Percentiles rank a stretch among this genome's conserved stretches.
phyloP scores from a whole-genome alignment of 2,113 vertebrate species.

The Proterorhinus semilunaris region DNA sequence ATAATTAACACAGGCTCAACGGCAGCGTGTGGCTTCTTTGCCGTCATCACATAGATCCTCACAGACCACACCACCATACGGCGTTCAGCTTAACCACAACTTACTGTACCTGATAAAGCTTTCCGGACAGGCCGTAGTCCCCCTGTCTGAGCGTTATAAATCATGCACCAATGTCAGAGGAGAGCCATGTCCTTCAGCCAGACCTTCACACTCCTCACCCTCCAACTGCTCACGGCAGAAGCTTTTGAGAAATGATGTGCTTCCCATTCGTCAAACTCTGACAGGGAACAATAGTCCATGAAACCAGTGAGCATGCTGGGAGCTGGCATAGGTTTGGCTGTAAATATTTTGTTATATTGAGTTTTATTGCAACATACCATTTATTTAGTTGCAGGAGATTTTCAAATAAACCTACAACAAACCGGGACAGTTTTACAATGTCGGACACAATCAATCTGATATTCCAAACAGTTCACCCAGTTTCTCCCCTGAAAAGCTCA shows the following conservation, averaged over 20 bases:
- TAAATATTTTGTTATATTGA: background rate
- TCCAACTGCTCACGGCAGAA: background rate
- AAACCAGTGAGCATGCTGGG: slow-evolving; percentile 8
- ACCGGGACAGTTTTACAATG: background rate
- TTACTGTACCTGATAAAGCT: slow-evolving; percentile 31
- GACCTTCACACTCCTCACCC: slow-evolving; percentile 53
- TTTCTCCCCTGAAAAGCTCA: background rate
- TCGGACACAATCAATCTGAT: background rate
- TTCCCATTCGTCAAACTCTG: slow-evolving; percentile 49
- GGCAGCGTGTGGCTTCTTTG: slow-evolving; percentile 22
- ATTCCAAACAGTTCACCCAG: too few relatives aligned
- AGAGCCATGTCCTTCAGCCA: slow-evolving; percentile 50
- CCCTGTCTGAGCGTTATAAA: slow-evolving; percentile 45
- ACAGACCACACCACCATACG: slow-evolving; percentile 18
- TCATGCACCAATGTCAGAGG: slow-evolving; percentile 29
- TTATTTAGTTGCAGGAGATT: background rate
- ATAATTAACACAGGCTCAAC: slow-evolving; percentile 30
- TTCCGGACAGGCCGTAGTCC: slow-evolving; percentile 7
- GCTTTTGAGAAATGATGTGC: slow-evolving; percentile 36
- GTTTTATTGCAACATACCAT: too few relatives aligned
- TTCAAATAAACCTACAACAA: background rate
- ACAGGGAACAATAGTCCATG: slow-evolving; percentile 33
- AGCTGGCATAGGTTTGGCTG: background rate
- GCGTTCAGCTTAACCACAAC: background rate
- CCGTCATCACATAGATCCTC: slow-evolving; percentile 13